Percentiles rank a stretch among this genome's conserved stretches.
These are phyloP conservation scores for Otolemur crassicaudatus DNA, from an alignment of 2,797 vertebrate genomes.

Conservation along the genomic window DNA sequence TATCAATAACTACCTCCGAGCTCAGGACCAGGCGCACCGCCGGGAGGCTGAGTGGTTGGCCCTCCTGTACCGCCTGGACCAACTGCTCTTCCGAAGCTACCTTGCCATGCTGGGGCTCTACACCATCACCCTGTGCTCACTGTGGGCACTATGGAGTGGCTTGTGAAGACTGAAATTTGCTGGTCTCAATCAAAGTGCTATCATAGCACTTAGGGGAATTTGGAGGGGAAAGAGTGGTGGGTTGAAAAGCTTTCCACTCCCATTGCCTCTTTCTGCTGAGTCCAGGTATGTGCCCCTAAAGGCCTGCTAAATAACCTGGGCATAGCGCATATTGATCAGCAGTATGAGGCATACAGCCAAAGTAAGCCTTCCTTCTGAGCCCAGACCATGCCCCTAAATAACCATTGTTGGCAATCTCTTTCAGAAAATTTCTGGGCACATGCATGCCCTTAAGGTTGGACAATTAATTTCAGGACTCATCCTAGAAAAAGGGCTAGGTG, in stretches of 20 bases:
- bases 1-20: conserved; percentile 87
- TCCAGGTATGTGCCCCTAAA: background rate
- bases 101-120: conserved; percentile 89
- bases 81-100: conserved; percentile 90
- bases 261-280: background rate
- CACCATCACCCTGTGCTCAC: conserved; percentile 88
- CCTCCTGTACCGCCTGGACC: conserved; percentile 90
- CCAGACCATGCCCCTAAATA: background rate
- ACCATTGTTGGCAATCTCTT: background rate
- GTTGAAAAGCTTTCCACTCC: background rate
- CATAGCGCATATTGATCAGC: background rate
- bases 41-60: conserved; percentile 88
- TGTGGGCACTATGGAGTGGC: conserved; percentile 92
- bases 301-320: background rate
- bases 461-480: too few species aligned
- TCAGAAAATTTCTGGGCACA: background rate
- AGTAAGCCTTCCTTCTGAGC: background rate
- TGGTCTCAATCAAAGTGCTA: background rate
- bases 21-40: conserved; percentile 84
- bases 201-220: background rate
- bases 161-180: background rate
- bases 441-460: background rate
- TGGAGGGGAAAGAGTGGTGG: background rate
- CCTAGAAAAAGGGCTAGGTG: too few species aligned
- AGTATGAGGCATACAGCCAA: background rate